Conservation (phyloP, 2,888 invertebrate species). For the Tipula vernalis region DNA sequence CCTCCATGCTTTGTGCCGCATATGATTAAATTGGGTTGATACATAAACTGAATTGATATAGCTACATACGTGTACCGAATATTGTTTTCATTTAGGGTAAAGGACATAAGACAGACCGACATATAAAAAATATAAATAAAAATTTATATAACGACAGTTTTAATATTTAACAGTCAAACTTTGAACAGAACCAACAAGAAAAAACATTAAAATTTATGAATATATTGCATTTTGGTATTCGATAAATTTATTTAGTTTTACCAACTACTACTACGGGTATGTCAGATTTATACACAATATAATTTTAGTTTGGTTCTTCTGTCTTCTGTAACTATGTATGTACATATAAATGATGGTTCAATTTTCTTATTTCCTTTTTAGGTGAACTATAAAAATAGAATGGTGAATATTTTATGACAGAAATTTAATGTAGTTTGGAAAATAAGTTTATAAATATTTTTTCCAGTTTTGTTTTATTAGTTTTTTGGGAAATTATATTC, state of each 20-base stretch:
- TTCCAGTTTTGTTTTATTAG: neutral
- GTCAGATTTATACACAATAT: neutral
- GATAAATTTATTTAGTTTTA: neutral
- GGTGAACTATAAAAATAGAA: neutral
- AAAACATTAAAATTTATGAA: neutral
- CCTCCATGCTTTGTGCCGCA: neutral
- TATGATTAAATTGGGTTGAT: neutral
- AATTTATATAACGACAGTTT: neutral
- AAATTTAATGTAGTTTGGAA: neutral
- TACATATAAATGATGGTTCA: neutral
- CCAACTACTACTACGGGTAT: neutral
- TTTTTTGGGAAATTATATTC: neutral
- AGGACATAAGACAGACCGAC: neutral
- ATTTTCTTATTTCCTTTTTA: neutral
- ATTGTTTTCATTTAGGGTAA: neutral
- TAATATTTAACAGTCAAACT: constrained; percentile 4
- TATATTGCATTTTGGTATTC: neutral
- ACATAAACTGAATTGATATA: neutral
- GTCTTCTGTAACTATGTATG: neutral
- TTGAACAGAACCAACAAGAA: neutral
- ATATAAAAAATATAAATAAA: neutral
- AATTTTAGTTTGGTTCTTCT: neutral
- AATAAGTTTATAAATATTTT: neutral
- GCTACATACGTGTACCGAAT: neutral
- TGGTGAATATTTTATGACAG: neutral